phyloP scores from a whole-genome alignment of 1,140 invertebrate genomes.

The Drosophila pruinosa region DNA sequence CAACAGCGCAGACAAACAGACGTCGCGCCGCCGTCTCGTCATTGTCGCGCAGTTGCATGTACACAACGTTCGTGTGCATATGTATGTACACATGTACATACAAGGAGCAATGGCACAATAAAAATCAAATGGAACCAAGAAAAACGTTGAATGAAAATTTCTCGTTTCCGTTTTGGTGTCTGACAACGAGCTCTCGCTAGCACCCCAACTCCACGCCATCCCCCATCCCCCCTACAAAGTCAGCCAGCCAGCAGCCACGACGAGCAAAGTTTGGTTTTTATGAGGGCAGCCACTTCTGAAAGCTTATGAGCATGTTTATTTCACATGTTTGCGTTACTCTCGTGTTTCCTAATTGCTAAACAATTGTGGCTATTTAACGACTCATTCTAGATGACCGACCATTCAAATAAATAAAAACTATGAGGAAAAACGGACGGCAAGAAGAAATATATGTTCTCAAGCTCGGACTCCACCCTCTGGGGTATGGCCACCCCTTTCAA shows the following conservation, averaged over 20 bases:
- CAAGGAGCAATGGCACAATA: conserved; percentile 50
- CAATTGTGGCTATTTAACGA: conserved; percentile 38
- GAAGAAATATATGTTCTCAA: conserved; percentile 18
- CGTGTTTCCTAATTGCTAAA: conserved; percentile 23
- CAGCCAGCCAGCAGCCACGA: conserved; percentile 2
- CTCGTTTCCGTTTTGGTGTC: conserved; percentile 41
- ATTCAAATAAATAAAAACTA: not conserved
- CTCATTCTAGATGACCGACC: no score
- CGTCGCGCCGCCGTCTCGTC: conserved; percentile 37
- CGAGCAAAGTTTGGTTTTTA: conserved; percentile 10
- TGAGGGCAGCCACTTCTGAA: conserved; percentile 5
- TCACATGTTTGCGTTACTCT: not conserved
- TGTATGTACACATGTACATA: not conserved
- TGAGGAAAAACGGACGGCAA: not conserved
- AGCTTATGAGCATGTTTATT: conserved; percentile 5
- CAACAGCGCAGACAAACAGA: conserved; percentile 27
- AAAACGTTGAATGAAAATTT: conserved; percentile 51
- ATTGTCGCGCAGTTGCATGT: conserved; percentile 18
- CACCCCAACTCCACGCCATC: not conserved
- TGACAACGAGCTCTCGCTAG: conserved; percentile 8
- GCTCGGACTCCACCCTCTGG: conserved; percentile 52
- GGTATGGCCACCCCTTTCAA: conserved; percentile 42
- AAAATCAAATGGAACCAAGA: conserved; percentile 48
- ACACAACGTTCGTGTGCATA: not conserved
- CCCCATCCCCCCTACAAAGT: not conserved